phyloP scores from a whole-genome alignment of 2,113 vertebrate species.

The Rattus norvegicus region GRCr8 NC_086029.1:49791501-49792000 shows the following conservation, averaged over 20 bases:
- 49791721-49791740: neutral
- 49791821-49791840: neutral
- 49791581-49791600: neutral
- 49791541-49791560: neutral
- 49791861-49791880: neutral
- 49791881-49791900: neutral
- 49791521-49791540: neutral
- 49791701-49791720: neutral
- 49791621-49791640: conserved; percentile 22
- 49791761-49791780: neutral
- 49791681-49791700: neutral
- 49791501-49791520: neutral
- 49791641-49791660: neutral
- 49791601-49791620: neutral
- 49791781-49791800: neutral
- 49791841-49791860: neutral
- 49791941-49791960: neutral
- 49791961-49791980: neutral
- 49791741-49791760: neutral
- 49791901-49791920: neutral
- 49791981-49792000: neutral
- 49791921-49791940: neutral
- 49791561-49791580: neutral
- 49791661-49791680: neutral
- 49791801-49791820: neutral